Percentiles rank a stretch among this genome's conserved stretches.
phyloP scores from a whole-genome alignment of 2,113 vertebrate species.

The Colaptes auratus region DNA sequence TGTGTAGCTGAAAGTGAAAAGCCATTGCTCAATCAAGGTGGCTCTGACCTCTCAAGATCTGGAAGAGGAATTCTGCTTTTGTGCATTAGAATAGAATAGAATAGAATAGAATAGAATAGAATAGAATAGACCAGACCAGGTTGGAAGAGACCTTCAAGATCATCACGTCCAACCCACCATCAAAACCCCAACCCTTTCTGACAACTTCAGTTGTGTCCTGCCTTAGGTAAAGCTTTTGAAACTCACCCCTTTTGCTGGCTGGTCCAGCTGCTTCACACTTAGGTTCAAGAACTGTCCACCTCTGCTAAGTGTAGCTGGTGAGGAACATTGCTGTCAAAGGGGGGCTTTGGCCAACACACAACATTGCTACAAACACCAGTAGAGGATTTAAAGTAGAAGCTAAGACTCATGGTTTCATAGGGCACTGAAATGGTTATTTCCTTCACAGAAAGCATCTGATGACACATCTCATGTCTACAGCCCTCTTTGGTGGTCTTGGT shows the following conservation, averaged over 20 bases:
- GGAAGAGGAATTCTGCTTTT: background rate
- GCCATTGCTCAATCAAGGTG: accelerated
- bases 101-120: no score
- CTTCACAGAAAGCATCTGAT: background rate
- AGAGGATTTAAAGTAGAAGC: background rate
- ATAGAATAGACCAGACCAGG: no score
- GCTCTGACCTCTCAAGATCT: background rate
- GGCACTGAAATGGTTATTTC: background rate
- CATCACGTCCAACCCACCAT: no score
- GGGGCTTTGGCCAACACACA: background rate
- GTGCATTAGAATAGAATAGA: no score
- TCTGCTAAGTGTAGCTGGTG: background rate
- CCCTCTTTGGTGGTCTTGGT: background rate
- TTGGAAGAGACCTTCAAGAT: no score
- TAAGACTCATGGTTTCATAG: background rate
- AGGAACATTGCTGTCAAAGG: background rate
- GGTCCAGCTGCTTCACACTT: background rate
- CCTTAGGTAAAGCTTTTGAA: background rate
- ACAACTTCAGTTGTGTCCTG: accelerated
- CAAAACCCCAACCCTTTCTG: accelerated
- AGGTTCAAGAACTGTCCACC: background rate
- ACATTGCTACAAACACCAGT: background rate
- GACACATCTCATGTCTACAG: background rate
- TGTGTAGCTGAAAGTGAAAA: background rate
- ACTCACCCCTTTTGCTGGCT: accelerated